These are phyloP conservation scores for Hydrotaea diabolus DNA, from an alignment of 2,888 invertebrate species.

Conservation along the genomic window DNA sequence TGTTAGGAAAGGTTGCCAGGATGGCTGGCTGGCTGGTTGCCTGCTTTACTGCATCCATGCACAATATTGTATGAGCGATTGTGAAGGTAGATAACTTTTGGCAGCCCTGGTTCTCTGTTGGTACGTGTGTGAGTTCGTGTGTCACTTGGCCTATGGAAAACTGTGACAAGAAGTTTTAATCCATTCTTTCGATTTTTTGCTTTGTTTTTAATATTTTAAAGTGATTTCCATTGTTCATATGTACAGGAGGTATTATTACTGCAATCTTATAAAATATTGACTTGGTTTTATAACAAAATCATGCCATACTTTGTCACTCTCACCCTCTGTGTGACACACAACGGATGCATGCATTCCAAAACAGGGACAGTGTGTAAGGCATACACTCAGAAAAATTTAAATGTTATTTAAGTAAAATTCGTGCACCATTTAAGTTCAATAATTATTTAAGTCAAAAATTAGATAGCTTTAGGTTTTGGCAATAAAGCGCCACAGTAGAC, in stretches of 20 bases:
- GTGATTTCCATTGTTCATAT: constrained; percentile 27
- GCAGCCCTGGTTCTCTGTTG: too few species aligned
- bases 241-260: not conserved
- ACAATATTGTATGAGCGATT: constrained; percentile 19
- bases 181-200: too few species aligned
- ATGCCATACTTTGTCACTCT: not conserved
- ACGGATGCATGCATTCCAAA: not conserved
- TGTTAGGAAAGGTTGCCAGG: too few species aligned
- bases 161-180: constrained; percentile 32
- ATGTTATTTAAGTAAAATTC: too few species aligned
- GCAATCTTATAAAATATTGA: constrained; percentile 35
- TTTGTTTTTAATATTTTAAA: constrained; percentile 18
- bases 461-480: too few species aligned
- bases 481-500: too few species aligned
- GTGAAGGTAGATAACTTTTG: not conserved
- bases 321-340: not conserved
- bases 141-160: not conserved
- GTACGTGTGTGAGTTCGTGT: not conserved
- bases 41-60: too few species aligned
- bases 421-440: too few species aligned
- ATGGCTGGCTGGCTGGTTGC: not conserved
- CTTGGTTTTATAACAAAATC: constrained; percentile 27
- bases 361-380: too few species aligned
- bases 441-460: too few species aligned
- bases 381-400: too few species aligned